Evolutionary conservation across 2,113 vertebrate species (phyloP).

Genomic region (Xenopus laevis): DNA sequence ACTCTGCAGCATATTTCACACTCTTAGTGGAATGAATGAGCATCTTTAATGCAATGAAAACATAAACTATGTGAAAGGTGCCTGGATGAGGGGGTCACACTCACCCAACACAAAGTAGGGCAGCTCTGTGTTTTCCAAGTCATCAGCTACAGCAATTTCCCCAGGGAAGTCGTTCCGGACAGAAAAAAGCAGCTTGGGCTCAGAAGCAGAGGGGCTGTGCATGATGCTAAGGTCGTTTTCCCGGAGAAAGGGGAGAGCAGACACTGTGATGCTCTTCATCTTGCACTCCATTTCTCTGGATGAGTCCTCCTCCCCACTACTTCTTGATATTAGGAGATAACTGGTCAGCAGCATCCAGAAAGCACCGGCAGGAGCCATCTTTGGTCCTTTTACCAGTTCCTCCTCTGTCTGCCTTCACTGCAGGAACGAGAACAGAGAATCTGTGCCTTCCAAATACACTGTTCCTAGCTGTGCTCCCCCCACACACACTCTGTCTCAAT

Average conservation of each 20-base stretch:
- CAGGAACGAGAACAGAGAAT: constrained; percentile 25
- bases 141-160: constrained; percentile 92
- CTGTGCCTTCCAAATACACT: constrained; percentile 20
- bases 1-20: too few relatives aligned
- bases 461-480: constrained; percentile 11
- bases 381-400: constrained; percentile 50
- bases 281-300: constrained; percentile 90
- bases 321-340: constrained; percentile 47
- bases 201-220: constrained; percentile 96
- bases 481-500: background rate
- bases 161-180: constrained; percentile 97
- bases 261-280: constrained; percentile 97
- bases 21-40: too few relatives aligned
- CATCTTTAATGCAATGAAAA: too few relatives aligned
- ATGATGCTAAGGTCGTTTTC: constrained; percentile 99
- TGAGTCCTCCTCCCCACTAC: constrained; percentile 69
- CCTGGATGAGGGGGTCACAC: constrained; percentile 45
- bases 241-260: constrained; percentile 91
- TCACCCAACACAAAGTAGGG: constrained; percentile 93
- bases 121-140: constrained; percentile 96
- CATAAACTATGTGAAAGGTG: too few relatives aligned
- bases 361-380: constrained; percentile 65
- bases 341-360: constrained; percentile 61
- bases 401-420: constrained; percentile 34
- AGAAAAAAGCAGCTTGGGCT: constrained; percentile 98